Conservation (phyloP, 2,888 invertebrate species). For the Nomada flava region DNA sequence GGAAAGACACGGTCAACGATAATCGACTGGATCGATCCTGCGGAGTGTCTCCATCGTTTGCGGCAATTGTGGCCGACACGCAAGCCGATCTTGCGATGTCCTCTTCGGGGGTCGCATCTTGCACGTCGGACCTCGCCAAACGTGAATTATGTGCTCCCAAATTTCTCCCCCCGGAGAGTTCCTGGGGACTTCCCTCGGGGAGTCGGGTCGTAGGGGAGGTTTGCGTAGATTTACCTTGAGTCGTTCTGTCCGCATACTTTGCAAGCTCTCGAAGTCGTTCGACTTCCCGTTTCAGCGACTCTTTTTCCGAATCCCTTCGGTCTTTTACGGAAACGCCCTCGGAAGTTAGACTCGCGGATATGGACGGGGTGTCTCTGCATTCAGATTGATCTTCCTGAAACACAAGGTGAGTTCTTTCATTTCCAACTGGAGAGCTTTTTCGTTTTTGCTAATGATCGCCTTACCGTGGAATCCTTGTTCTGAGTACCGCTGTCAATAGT, state of each 20-base stretch:
- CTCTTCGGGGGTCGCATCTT: conserved; percentile 7
- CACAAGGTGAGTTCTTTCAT: too few species aligned
- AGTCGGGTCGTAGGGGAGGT: conserved; percentile 23
- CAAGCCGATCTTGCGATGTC: too few species aligned
- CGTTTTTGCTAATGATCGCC: background rate
- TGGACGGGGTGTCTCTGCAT: background rate
- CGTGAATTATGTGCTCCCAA: background rate
- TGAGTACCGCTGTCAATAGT: conserved; percentile 77
- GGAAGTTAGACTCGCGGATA: background rate
- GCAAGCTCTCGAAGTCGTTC: conserved; percentile 42
- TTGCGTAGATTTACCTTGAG: conserved; percentile 43
- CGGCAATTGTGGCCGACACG: too few species aligned
- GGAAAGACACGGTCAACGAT: conserved; percentile 39
- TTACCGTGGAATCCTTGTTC: conserved; percentile 38
- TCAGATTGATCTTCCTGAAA: conserved; percentile 36
- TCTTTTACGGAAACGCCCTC: conserved; percentile 14
- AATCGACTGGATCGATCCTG: background rate
- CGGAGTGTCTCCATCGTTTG: background rate
- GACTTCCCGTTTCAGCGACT: conserved; percentile 22
- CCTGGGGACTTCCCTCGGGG: background rate
- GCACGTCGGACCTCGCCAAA: background rate
- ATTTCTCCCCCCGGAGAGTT: background rate
- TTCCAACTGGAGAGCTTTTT: background rate
- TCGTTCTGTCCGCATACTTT: background rate
- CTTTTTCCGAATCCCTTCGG: conserved; percentile 38